Conservation (phyloP, 2,113 vertebrate genomes). For the Sarotherodon lohbergeri region DNA sequence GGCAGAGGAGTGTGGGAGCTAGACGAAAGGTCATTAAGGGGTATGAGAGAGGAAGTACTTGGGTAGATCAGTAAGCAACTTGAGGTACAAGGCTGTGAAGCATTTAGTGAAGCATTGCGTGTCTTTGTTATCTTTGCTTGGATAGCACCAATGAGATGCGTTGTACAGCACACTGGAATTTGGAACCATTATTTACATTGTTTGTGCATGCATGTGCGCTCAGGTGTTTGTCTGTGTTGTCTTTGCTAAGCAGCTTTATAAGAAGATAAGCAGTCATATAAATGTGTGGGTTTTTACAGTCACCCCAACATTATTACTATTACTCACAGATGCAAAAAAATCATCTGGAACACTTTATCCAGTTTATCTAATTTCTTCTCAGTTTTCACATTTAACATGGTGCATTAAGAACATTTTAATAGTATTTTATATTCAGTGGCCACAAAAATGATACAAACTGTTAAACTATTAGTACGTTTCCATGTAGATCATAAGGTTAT, state of each 20-base stretch:
- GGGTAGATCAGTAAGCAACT: constrained; percentile 44
- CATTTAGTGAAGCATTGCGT: background rate
- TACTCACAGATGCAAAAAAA: background rate
- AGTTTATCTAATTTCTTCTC: background rate
- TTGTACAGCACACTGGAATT: background rate
- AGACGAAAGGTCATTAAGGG: constrained; percentile 11
- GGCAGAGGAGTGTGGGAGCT: constrained; percentile 17
- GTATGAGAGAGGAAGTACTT: constrained; percentile 59
- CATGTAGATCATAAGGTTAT: background rate
- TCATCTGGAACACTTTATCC: background rate
- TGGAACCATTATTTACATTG: constrained; percentile 39
- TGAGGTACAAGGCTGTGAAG: constrained; percentile 38
- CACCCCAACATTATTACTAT: background rate
- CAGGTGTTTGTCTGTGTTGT: background rate
- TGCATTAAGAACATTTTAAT: background rate
- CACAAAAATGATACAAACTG: background rate
- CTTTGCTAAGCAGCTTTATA: background rate
- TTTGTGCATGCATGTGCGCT: background rate
- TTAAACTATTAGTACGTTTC: background rate
- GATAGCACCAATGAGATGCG: background rate
- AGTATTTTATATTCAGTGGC: background rate
- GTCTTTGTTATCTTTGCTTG: background rate
- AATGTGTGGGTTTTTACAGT: background rate
- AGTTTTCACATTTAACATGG: background rate
- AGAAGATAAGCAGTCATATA: background rate